phyloP scores from a whole-genome alignment of 2,113 vertebrate species.

The Emydocephalus ijimae region DNA sequence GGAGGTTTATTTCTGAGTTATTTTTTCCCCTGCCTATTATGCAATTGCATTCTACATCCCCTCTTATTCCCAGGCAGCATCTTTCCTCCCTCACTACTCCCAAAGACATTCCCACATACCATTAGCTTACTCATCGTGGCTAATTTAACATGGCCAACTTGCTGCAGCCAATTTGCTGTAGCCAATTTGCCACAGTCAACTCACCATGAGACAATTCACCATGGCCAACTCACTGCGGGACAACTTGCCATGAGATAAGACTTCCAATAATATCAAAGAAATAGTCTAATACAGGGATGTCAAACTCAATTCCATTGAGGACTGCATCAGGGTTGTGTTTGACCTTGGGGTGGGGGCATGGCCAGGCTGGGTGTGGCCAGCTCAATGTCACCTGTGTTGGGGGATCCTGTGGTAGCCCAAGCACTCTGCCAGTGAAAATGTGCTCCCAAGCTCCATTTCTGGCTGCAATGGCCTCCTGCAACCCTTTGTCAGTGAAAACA shows the following conservation, averaged over 20 bases:
- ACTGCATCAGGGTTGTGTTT: too few relatives aligned
- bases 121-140: neutral
- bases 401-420: too few relatives aligned
- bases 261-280: neutral
- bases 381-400: too few relatives aligned
- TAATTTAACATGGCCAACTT: neutral
- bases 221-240: too few relatives aligned
- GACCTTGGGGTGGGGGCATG: too few relatives aligned
- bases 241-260: neutral
- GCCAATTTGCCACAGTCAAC: neutral
- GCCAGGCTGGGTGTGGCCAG: too few relatives aligned
- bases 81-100: neutral
- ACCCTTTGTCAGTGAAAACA: too few relatives aligned
- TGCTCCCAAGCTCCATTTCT: too few relatives aligned
- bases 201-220: neutral
- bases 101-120: neutral
- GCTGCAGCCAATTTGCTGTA: neutral
- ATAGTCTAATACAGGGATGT: neutral
- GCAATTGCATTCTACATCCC: neutral
- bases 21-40: neutral
- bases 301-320: too few relatives aligned
- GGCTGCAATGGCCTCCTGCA: too few relatives aligned
- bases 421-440: too few relatives aligned
- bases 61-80: neutral
- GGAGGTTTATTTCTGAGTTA: neutral